These are phyloP conservation scores for Acrocephalus arundinaceus DNA, from an alignment of 2,113 vertebrate genomes.

Conservation along the genomic window DNA sequence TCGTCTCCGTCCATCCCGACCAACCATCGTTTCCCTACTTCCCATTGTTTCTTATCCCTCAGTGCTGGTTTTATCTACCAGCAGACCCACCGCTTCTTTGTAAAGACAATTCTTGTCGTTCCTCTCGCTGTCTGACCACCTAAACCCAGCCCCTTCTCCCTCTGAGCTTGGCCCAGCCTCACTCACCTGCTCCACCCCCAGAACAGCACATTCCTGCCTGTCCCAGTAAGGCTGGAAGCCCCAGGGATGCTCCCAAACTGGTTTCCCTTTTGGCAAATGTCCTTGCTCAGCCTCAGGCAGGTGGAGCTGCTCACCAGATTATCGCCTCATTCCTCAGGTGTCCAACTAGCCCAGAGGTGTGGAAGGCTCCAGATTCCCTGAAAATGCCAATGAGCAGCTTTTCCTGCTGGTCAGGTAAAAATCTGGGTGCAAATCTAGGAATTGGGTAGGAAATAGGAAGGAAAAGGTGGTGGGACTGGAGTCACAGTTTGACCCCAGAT, in stretches of 20 bases:
- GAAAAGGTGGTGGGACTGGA: background rate
- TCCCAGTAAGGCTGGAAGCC: background rate
- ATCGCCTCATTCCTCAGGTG: background rate
- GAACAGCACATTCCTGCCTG: accelerated
- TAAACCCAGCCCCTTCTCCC: accelerated
- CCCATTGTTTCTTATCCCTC: too few species aligned
- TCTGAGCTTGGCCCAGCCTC: accelerated
- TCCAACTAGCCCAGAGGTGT: accelerated
- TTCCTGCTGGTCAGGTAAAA: background rate
- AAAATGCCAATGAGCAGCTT: background rate
- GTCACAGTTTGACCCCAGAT: accelerated
- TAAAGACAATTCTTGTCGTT: too few species aligned
- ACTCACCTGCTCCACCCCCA: accelerated
- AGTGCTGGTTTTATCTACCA: too few species aligned
- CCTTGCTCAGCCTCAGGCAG: background rate
- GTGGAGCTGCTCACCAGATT: constrained; percentile 3
- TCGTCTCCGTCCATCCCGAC: too few species aligned
- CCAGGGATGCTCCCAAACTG: background rate
- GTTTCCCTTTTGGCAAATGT: background rate
- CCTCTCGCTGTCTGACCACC: accelerated
- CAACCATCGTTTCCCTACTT: too few species aligned
- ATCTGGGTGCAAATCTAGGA: background rate
- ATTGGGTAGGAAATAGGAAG: background rate
- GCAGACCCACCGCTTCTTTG: too few species aligned
- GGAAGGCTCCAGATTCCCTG: background rate